Base-by-base conservation (phyloP, 2,797 vertebrate genomes). In the Sebastes nivosus region DNA sequence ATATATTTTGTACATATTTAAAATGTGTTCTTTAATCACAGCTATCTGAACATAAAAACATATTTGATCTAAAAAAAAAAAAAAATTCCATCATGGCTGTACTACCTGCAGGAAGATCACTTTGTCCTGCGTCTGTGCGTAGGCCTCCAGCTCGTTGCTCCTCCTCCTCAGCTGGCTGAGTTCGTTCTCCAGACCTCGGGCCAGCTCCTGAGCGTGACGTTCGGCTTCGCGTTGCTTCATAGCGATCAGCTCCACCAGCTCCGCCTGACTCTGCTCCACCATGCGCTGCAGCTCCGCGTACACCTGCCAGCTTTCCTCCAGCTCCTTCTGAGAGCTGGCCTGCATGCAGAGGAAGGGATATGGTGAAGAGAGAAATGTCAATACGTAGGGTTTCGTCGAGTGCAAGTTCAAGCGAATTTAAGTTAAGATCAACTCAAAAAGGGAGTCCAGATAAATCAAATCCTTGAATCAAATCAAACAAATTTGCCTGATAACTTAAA, bases 251-350 rank as follows among this genome's bases (percentile, higher is more conserved):
- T 96, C 96, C 93, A 96, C 93, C 87, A 96, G 81, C 76, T 96
- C 96, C 0, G 95, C 95, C 93, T 96, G 96, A 42, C 95, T 95
- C 85, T 96, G 93, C 93, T 96, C 96, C 90, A 96, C 86, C 85
- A 95, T 66, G 1, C 85, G 93, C 91, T 96, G 96, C 84, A 96
- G 94, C 82, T 96, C 95, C 0, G 94, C 95, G 1, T 95, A 96
- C 52, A 96, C 94, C 86, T 92, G 90, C 96, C 96, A 96, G 92
- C 95, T 96, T 52, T 96, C 96, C 92, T 96, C 95, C 72, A 96
- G 36, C 88, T 96, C 96, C 76, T 71, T 94, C 93, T 96, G 95
- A 65, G 94, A 81, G 12, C 87, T 90, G 75, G 88, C 74, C 95
- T 96, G 87, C 32, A 52, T 38, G 36, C 36, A 38, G 18, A 12